Base-by-base conservation (phyloP, 2,888 invertebrate species). In the Theristus sp. region DNA sequence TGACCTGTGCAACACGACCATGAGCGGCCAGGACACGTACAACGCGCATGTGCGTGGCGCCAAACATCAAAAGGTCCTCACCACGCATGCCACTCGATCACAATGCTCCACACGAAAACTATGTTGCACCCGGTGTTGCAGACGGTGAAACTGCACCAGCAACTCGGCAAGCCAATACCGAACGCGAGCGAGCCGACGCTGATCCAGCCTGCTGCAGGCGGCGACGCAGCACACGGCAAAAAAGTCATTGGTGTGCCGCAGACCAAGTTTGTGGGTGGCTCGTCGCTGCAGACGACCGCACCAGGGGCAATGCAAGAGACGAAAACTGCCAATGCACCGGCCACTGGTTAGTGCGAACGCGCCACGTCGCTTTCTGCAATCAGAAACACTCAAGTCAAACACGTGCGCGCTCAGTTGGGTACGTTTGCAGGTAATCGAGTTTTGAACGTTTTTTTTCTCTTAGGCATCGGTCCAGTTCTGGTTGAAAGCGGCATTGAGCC, bases 21-120 rank as follows among this genome's bases (percentile, higher is more conserved):
- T 96, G 78, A 96, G 96, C 20, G 96, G 96, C 61, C 87, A 88
- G 61, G 98, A 98, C 80, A 94, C 96, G 0, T 98, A 96, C 79
- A 90, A 91, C 52, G 66, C 71, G 10, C 96, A 98, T 78, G 89
- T 96, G 68, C 83, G 93, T 62, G 98, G 98, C 64, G 86, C 90
- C 67, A 96, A 96, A 77, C 98, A 98, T 80, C 90, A 91, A 76
- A 94, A 94, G 81, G 89, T 91, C 61, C 25, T 24, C 26, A n/a
- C n/a, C n/a, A n/a, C n/a, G n/a, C n/a, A n/a, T n/a, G n/a, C n/a
- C n/a, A n/a, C n/a, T n/a, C n/a, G n/a, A n/a, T n/a, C n/a, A n/a
- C n/a, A n/a, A n/a, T n/a, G n/a, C n/a, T n/a, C n/a, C n/a, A n/a
- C n/a, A n/a, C n/a, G n/a, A n/a, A n/a, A n/a, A n/a, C n/a, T n/a